Evolutionary conservation across 2,113 vertebrate species (phyloP).

Genomic region (Chunga burmeisteri): DNA sequence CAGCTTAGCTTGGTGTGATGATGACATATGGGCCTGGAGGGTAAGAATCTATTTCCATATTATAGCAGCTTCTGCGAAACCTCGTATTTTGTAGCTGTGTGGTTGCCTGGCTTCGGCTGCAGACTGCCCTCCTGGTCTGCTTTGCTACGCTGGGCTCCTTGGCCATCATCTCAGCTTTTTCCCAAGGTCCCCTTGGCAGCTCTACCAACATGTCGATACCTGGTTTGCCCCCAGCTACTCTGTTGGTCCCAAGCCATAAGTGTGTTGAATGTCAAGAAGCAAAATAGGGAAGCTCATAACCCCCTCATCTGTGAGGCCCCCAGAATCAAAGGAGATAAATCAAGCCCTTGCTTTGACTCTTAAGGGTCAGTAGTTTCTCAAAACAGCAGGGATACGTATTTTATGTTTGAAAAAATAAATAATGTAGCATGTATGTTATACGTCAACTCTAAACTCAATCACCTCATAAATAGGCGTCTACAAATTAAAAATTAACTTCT

Average conservation of each 20-base stretch:
- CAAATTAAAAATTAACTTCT: conserved; percentile 27
- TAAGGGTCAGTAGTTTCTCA: conserved; percentile 8
- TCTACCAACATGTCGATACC: background rate
- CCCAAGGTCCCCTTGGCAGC: background rate
- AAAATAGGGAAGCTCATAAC: background rate
- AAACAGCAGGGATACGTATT: background rate
- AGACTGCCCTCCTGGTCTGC: background rate
- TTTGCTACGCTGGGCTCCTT: background rate
- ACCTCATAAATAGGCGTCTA: background rate
- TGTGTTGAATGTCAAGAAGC: background rate
- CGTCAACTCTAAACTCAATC: background rate
- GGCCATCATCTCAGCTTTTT: accelerated
- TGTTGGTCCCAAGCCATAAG: background rate
- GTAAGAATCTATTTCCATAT: conserved; percentile 50
- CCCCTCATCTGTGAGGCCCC: background rate
- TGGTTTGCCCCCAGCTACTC: background rate
- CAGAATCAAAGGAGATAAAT: background rate
- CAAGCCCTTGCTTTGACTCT: background rate
- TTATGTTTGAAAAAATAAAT: conserved; percentile 48
- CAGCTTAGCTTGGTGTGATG: conserved; percentile 10
- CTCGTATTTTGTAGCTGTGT: background rate
- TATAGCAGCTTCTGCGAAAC: conserved; percentile 16
- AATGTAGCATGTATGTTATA: background rate
- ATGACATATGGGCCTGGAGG: conserved; percentile 44
- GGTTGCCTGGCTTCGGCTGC: background rate